Conservation (phyloP, 1,140 invertebrate species). For the Drosophila kurseongensis region DNA sequence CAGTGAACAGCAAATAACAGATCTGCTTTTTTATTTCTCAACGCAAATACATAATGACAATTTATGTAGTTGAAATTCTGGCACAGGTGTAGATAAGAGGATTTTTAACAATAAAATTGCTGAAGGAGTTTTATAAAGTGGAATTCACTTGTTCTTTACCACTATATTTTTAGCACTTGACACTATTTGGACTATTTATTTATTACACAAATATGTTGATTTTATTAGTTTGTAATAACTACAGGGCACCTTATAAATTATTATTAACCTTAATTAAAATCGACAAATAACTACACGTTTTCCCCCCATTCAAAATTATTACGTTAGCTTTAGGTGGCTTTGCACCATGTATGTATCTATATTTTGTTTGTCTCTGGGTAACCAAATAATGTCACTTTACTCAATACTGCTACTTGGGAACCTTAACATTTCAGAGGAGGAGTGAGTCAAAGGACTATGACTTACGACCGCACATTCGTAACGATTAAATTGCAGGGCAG, state of each 20-base stretch:
- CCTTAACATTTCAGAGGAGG: background rate
- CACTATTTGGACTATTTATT: too few species aligned
- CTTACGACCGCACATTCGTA: slow-evolving; percentile 64
- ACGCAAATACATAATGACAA: slow-evolving; percentile 27
- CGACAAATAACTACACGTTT: too few species aligned
- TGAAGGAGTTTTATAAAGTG: background rate
- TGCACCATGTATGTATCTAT: background rate
- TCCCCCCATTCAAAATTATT: background rate
- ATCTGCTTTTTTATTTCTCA: slow-evolving; percentile 26
- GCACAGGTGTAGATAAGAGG: slow-evolving; percentile 7
- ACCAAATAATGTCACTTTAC: slow-evolving; percentile 47
- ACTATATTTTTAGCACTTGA: too few species aligned
- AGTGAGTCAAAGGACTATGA: slow-evolving; percentile 23
- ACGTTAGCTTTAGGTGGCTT: background rate
- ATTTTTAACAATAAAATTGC: background rate
- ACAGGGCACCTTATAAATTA: too few species aligned
- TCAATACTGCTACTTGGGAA: slow-evolving; percentile 14
- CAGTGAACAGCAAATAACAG: slow-evolving; percentile 45
- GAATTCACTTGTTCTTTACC: too few species aligned
- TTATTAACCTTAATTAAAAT: too few species aligned
- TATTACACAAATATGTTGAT: too few species aligned
- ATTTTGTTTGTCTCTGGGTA: slow-evolving; percentile 7
- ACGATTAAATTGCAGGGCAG: slow-evolving; percentile 63
- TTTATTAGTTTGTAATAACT: too few species aligned
- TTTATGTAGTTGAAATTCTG: slow-evolving; percentile 28